Percentiles rank a stretch among this genome's conserved stretches.
These are phyloP conservation scores for Scaptomyza cyrtandrae DNA, from an alignment of 2,888 invertebrate species.

Conservation along the genomic window DNA sequence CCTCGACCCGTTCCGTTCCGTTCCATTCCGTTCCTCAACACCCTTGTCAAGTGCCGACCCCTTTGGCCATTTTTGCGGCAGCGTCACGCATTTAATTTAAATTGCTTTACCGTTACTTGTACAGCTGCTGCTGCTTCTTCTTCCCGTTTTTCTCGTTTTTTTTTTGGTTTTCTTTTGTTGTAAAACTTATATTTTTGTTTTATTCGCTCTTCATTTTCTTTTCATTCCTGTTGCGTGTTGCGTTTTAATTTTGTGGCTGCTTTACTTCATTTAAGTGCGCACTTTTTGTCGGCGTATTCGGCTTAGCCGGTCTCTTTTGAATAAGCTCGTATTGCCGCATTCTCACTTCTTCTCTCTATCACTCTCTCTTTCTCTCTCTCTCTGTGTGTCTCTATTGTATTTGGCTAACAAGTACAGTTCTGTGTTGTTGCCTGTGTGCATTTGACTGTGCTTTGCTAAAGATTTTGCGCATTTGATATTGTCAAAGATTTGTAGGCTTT, in stretches of 20 bases:
- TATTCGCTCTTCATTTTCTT: conserved; percentile 1
- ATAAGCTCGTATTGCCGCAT: no score
- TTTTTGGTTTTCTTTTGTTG: conserved; percentile 18
- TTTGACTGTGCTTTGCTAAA: conserved; percentile 5
- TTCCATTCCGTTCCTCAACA: conserved; percentile 4
- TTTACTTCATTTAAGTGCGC: conserved; percentile 29
- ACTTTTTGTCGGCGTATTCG: conserved; percentile 20
- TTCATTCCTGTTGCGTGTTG: conserved; percentile 33
- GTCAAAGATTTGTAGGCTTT: conserved; percentile 1
- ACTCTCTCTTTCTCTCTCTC: no score
- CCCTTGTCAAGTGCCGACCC: conserved; percentile 9
- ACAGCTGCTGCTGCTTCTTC: conserved; percentile 15
- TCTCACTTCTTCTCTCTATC: no score
- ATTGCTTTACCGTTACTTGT: conserved; percentile 58
- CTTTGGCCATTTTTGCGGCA: conserved; percentile 53
- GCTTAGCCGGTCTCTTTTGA: conserved; percentile 32
- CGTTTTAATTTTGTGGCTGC: conserved; percentile 49
- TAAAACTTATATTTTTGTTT: not conserved
- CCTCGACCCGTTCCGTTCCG: not conserved
- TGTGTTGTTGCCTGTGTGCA: conserved; percentile 18
- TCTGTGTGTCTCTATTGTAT: not conserved
- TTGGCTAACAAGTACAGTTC: conserved; percentile 3
- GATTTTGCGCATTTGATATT: conserved; percentile 11
- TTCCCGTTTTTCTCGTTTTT: conserved; percentile 3
- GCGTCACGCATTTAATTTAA: conserved; percentile 67